phyloP scores from a whole-genome alignment of 1,140 invertebrate species.

The Neodiprion fabricii region DNA sequence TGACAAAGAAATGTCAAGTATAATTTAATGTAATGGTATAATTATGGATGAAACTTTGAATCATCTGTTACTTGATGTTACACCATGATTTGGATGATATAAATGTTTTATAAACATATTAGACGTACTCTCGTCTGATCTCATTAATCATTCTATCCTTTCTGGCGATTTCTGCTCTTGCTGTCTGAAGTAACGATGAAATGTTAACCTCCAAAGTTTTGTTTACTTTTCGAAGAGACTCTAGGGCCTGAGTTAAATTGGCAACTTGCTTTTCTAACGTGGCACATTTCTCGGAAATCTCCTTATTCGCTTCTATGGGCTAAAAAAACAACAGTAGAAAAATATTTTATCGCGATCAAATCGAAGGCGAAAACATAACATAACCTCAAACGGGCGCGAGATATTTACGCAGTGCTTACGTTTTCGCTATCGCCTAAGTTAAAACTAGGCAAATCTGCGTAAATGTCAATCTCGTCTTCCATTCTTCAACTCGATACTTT shows the following conservation, averaged over 20 bases:
- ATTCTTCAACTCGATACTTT: constrained; percentile 23
- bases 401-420: constrained; percentile 23
- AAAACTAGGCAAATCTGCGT: constrained; percentile 45
- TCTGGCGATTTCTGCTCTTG: constrained; percentile 56
- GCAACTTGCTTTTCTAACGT: constrained; percentile 33
- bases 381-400: constrained; percentile 14
- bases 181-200: constrained; percentile 59
- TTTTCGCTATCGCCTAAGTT: constrained; percentile 25
- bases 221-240: constrained; percentile 37
- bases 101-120: background rate
- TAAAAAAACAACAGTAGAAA: background rate
- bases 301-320: constrained; percentile 1
- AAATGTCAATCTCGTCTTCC: constrained; percentile 53
- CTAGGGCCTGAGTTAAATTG: constrained; percentile 28
- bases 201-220: constrained; percentile 49
- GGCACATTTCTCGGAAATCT: constrained; percentile 27
- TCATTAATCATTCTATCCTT: constrained; percentile 57
- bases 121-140: constrained; percentile 49
- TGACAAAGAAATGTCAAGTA: too few relatives aligned
- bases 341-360: background rate
- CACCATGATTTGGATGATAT: background rate
- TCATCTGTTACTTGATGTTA: background rate
- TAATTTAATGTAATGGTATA: background rate
- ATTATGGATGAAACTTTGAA: constrained; percentile 2
- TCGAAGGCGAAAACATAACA: constrained; percentile 10